Percentiles rank a stretch among this genome's conserved stretches.
These are phyloP conservation scores for Madoqua kirkii DNA, from an alignment of 2,113 vertebrate species.

Conservation along the genomic window DNA sequence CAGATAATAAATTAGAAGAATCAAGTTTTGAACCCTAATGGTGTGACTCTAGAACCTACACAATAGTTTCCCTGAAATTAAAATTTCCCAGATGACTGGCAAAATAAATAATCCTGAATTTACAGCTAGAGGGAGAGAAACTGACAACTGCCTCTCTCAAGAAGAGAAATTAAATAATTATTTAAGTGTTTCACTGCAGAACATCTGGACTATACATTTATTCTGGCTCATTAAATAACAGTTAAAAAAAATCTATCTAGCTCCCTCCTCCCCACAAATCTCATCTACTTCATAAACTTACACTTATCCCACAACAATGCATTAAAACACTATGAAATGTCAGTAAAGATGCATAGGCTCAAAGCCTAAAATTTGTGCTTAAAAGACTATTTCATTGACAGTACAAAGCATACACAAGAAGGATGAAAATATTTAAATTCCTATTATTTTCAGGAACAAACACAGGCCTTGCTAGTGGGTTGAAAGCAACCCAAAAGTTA, in stretches of 20 bases:
- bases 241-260: not conserved
- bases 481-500: not conserved
- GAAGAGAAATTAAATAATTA: conserved; percentile 12
- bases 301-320: not conserved
- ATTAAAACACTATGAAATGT: not conserved
- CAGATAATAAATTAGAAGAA: not conserved
- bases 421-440: conserved; percentile 2
- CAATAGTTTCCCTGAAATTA: conserved; percentile 21
- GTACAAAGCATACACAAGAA: not conserved
- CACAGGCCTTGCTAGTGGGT: not conserved
- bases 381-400: not conserved
- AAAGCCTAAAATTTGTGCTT: not conserved
- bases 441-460: not conserved
- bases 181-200: not conserved
- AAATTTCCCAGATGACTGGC: not conserved
- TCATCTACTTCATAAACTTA: conserved; percentile 9
- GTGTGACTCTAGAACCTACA: not conserved
- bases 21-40: not conserved
- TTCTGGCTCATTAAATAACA: not conserved
- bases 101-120: conserved; percentile 17
- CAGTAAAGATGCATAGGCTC: not conserved
- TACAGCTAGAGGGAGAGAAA: not conserved
- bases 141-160: not conserved
- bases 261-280: not conserved
- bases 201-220: not conserved